Evolutionary conservation across 2,888 invertebrate species (phyloP), one percentile per base, ranked within the genome.

Genomic region (Hypselothyrea guttata): DNA sequence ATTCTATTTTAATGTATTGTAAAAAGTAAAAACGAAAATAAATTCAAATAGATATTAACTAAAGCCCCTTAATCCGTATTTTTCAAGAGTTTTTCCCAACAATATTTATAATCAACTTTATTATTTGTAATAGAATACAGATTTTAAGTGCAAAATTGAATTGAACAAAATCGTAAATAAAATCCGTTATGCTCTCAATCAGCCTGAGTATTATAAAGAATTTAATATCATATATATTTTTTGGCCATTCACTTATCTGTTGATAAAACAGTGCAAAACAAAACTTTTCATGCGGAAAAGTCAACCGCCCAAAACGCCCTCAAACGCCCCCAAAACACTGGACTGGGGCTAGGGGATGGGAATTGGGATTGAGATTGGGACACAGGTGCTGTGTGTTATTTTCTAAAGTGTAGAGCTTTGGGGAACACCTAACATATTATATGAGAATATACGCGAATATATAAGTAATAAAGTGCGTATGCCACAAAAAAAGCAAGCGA

Each of bases 401-500:
- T 40, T 16, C 30, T 15, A 34, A 30, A 42, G 55, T 34, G 49
- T 47, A 52, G 41, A 42, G 40, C 47, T 41, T 35, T 16, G 57
- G 16, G 46, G 11, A 27, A 27, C 66, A 57, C 40, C 47, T 45
- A 55, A 65, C 66, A 60, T 47, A 59, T 59, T 65, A 55, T 49
- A 46, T 65, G 71, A 55, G 52, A 66, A 69, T 66, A 57, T 51
- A 56, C 37, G 57, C 51, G 37, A 35, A 35, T 44, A 52, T 67
- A 72, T 72, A 72, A 54, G 53, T 54, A 55, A 63, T 63, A 73
- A 71, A 73, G 63, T 63, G 63, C 54, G 73, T 62, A 54, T 51
- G 55, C 68, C 58, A 49, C 62, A 61, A 45, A 53, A 49, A 47
- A 46, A 54, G 30, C 30, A 15, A 15, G 35, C 13, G 16, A 13